These are phyloP conservation scores for Trissolcus basalis DNA, from an alignment of 1,140 invertebrate genomes.

Conservation along the genomic window DNA sequence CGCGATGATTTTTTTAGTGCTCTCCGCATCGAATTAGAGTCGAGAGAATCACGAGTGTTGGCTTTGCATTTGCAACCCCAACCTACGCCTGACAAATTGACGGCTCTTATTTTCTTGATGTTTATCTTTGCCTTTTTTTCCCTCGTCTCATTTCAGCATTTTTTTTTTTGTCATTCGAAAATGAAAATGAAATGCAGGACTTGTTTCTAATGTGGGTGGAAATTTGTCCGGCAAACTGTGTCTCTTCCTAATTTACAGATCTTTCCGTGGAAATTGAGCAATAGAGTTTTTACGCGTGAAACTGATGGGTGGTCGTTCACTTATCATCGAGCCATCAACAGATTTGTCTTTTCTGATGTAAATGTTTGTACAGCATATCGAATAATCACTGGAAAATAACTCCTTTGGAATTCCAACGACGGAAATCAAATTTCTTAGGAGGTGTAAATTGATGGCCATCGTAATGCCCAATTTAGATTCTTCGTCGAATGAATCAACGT, in stretches of 20 bases:
- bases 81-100: constrained; percentile 31
- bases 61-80: constrained; percentile 12
- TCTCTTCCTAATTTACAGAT: neutral
- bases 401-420: constrained; percentile 3
- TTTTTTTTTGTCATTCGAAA: neutral
- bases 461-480: constrained; percentile 11
- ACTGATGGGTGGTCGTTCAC: constrained; percentile 16
- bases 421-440: constrained; percentile 1
- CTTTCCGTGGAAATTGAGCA: too few species aligned
- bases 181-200: neutral
- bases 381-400: constrained; percentile 24
- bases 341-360: constrained; percentile 35
- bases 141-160: neutral
- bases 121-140: constrained; percentile 1
- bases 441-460: neutral
- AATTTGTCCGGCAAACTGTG: neutral
- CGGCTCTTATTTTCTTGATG: constrained; percentile 5
- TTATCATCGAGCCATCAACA: constrained; percentile 29
- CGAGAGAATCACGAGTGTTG: constrained; percentile 9
- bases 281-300: neutral
- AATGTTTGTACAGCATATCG: constrained; percentile 29
- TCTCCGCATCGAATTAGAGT: constrained; percentile 38
- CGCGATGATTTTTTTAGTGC: constrained; percentile 53
- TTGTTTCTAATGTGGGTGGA: neutral
- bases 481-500: constrained; percentile 9